Evolutionary conservation across 92 coral and sea anemone genomes (phyloP), one percentile per base, ranked within the genome.

Genomic region (Parazoanthus darwini): DNA sequence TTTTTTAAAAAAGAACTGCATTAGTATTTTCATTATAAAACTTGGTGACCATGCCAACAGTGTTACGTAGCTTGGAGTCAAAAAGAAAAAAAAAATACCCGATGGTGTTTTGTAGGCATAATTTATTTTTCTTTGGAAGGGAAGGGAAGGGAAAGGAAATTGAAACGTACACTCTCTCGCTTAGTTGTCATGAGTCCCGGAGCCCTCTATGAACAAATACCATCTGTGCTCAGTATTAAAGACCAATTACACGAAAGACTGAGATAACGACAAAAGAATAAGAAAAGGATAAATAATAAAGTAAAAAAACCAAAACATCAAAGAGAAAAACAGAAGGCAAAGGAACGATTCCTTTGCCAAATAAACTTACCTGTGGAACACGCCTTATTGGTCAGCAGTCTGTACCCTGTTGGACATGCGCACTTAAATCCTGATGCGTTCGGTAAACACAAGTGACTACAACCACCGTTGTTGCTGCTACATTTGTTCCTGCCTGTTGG

Each of bases 401-500:
- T 86, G 86, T 89, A 91, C 1, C 98, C 98, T 0, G 98, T 91
- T 22, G 98, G 95, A 85, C 98, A 94, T 50, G 94, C 91, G 90
- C 98, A 94, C 16, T 85, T 91, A 67, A 86, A 91, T 33, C 95
- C 98, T 23, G 81, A 63, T 39, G 93, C 81, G 15, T 89, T 85
- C 15, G 92, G 87, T 39, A 94, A 88, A 80, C 98, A 94, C 37
- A 94, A 43, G 78, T 94, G 98, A 86, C 95, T 92, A 65, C 98
- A 94, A 33, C 94, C 94, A 18, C 94, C 93, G 76, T 90, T 88
- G 51, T 71, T 44, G 35, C 59, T 67, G 23, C 81, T 86, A 67
- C 95, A 94, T 29, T 78, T 86, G 72, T 90, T 78, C 33, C 75
- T 79, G 26, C 86, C 92, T 90, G 44, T 20, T 58, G 23, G 46